Conservation (phyloP, 1,140 invertebrate genomes). For the Solen grandis region DNA sequence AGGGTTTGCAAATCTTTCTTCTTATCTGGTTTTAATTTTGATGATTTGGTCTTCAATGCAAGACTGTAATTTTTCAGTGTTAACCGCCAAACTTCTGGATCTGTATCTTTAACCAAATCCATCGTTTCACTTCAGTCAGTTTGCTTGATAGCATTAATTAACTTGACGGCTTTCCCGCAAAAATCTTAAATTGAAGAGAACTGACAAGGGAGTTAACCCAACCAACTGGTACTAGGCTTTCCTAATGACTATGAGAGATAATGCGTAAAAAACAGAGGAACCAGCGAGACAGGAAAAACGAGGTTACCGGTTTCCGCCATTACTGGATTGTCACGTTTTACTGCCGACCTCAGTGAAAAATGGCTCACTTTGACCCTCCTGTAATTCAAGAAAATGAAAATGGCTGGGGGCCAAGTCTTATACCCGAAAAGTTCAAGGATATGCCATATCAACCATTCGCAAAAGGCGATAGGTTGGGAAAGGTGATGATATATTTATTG, state of each 20-base stretch:
- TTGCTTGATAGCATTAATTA: too few relatives aligned
- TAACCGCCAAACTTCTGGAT: conserved; percentile 5
- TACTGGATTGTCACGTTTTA: background rate
- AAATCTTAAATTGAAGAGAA: too few relatives aligned
- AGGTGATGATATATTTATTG: conserved; percentile 83
- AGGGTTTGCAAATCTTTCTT: conserved; percentile 43
- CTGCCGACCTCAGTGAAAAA: conserved; percentile 36
- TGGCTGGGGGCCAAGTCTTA: conserved; percentile 97
- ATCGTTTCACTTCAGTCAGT: too few relatives aligned
- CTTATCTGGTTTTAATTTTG: conserved; percentile 51
- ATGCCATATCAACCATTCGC: conserved; percentile 99
- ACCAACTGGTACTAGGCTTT: too few relatives aligned
- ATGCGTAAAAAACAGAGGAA: too few relatives aligned
- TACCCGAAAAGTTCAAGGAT: conserved; percentile 97
- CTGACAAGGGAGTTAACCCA: too few relatives aligned
- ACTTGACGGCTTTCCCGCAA: too few relatives aligned
- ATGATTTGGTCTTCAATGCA: conserved; percentile 33
- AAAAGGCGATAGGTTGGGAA: conserved; percentile 97
- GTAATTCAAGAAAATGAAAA: conserved; percentile 91
- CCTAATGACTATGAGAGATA: too few relatives aligned
- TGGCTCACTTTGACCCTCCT: conserved; percentile 78
- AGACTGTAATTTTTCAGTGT: conserved; percentile 19
- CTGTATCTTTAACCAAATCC: conserved; percentile 15
- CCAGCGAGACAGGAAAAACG: background rate
- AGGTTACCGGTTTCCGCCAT: background rate